A percentile compares a stretch with the other conserved stretches of the same genome.
Conservation (phyloP, 2,113 vertebrate genomes). For the Cricetomys ansorgei region DNA sequence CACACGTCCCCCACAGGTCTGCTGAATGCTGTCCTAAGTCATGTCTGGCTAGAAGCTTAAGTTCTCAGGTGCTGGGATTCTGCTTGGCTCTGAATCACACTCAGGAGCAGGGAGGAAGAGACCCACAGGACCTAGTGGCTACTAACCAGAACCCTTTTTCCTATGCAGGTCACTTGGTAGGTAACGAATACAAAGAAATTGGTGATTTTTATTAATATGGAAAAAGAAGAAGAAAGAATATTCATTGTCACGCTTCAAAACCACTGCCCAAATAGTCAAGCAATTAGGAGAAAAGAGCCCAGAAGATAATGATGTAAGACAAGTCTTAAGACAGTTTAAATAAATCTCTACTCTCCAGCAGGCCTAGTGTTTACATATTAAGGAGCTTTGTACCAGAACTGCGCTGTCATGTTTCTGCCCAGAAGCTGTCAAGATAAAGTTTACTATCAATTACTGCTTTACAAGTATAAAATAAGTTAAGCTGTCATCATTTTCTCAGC, state of each 20-base stretch:
- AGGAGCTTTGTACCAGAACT: slow-evolving; percentile 89
- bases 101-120: neutral
- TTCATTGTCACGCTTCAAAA: slow-evolving; percentile 60
- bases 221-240: neutral
- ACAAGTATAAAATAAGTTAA: slow-evolving; percentile 92
- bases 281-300: slow-evolving; percentile 64
- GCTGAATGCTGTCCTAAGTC: neutral
- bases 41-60: neutral
- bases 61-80: neutral
- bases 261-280: slow-evolving; percentile 59
- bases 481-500: slow-evolving; percentile 92
- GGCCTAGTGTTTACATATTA: slow-evolving; percentile 92
- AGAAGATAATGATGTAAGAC: slow-evolving; percentile 86
- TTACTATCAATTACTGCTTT: slow-evolving; percentile 91
- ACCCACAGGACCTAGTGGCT: neutral
- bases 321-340: slow-evolving; percentile 87
- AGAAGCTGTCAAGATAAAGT: slow-evolving; percentile 93
- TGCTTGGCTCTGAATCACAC: neutral
- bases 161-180: neutral
- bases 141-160: neutral
- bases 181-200: slow-evolving; percentile 22
- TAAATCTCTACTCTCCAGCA: slow-evolving; percentile 89
- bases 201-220: neutral
- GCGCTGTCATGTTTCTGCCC: slow-evolving; percentile 94
- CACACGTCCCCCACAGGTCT: neutral